These are phyloP conservation scores for Dermolepida albohirtum DNA, from an alignment of 2,888 invertebrate species.

Conservation along the genomic window DNA sequence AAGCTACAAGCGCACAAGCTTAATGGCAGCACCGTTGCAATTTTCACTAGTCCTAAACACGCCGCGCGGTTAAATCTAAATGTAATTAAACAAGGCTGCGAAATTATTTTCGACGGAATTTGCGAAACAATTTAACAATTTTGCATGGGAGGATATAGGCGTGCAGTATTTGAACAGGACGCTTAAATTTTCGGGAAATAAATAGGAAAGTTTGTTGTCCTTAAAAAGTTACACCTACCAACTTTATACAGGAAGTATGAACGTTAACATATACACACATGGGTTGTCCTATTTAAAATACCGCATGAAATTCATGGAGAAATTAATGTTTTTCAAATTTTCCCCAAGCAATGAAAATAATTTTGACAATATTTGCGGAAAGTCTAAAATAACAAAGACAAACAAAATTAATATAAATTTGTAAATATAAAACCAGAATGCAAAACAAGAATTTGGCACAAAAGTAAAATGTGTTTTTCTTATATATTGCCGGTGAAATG, in stretches of 20 bases:
- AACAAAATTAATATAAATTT: too few species aligned
- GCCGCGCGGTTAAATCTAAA: conserved; percentile 5
- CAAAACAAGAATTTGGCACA: too few species aligned
- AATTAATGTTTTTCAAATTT: too few species aligned
- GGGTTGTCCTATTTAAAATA: too few species aligned
- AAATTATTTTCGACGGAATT: conserved; percentile 35
- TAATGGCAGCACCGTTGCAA: conserved; percentile 14
- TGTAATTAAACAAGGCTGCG: conserved; percentile 34
- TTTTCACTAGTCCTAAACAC: neutral
- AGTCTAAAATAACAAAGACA: too few species aligned
- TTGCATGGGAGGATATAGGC: neutral
- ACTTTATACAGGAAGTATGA: neutral
- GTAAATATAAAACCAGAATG: too few species aligned
- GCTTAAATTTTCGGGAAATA: neutral
- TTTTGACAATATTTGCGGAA: too few species aligned
- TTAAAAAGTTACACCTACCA: conserved; percentile 7
- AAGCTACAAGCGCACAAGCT: conserved; percentile 1
- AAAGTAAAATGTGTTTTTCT: too few species aligned
- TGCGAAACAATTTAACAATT: conserved; percentile 31
- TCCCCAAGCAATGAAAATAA: too few species aligned
- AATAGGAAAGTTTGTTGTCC: conserved; percentile 9
- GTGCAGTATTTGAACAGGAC: conserved; percentile 8
- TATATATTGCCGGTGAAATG: too few species aligned
- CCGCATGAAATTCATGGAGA: too few species aligned
- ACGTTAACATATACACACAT: neutral